A percentile compares a stretch with the other conserved stretches of the same genome.
Evolutionary conservation across 2,113 vertebrate genomes (phyloP).

Genomic region (Perccottus glenii): DNA sequence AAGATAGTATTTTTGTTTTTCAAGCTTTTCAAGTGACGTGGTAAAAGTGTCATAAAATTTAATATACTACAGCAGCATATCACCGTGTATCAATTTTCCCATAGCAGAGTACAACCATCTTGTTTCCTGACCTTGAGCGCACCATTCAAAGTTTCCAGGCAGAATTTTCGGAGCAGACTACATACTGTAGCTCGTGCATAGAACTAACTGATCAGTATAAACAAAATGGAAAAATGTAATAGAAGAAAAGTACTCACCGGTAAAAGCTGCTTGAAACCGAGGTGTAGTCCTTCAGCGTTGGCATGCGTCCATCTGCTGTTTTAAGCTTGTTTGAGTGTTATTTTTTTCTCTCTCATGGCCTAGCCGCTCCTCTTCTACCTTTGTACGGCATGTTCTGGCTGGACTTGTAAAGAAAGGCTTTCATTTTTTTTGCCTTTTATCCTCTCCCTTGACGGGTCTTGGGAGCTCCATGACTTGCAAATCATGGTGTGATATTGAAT

Average conservation of each 20-base stretch:
- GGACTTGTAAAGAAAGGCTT: constrained; percentile 38
- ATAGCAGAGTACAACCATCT: too few species aligned
- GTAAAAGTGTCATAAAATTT: too few species aligned
- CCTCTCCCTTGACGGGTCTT: constrained; percentile 46
- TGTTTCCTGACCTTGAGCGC: neutral
- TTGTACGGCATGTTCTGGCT: constrained; percentile 45
- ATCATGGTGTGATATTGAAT: constrained; percentile 64
- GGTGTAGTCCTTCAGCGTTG: constrained; percentile 7
- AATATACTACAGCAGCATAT: too few species aligned
- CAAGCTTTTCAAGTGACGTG: too few species aligned
- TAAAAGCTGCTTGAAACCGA: constrained; percentile 34
- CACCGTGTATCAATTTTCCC: too few species aligned
- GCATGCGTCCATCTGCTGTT: constrained; percentile 16
- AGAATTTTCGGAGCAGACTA: neutral
- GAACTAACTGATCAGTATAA: neutral
- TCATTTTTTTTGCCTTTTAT: constrained; percentile 65
- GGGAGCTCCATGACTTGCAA: constrained; percentile 73
- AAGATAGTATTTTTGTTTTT: too few species aligned
- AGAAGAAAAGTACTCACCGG: constrained; percentile 41
- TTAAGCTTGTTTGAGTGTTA: constrained; percentile 29
- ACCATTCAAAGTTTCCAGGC: constrained; percentile 7
- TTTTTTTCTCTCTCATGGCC: constrained; percentile 9
- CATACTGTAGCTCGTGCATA: neutral
- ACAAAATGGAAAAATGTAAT: constrained; percentile 25
- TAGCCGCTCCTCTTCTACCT: constrained; percentile 20